Evolutionary conservation across 2,113 vertebrate species (phyloP).

Genomic region (Pelobates fuscus): DNA sequence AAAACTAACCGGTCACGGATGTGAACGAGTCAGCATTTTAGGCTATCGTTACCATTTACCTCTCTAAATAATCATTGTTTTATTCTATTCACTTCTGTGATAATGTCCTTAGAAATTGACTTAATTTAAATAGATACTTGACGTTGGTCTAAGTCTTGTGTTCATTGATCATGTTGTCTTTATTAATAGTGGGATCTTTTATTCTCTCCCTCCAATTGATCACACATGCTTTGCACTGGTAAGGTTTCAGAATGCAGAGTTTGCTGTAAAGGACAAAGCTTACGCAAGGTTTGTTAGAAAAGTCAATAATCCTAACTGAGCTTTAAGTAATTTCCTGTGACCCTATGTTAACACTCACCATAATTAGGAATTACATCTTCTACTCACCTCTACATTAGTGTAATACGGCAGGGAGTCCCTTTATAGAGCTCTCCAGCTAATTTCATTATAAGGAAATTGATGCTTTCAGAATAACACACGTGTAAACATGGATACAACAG

Average conservation of each 20-base stretch:
- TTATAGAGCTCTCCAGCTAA: slow-evolving; percentile 1
- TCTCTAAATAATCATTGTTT: too few relatives aligned
- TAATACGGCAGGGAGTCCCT: slow-evolving; percentile 19
- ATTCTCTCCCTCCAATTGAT: neutral
- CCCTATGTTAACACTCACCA: slow-evolving; percentile 32
- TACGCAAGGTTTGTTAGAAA: neutral
- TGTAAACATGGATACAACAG: neutral
- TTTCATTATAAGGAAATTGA: slow-evolving; percentile 28
- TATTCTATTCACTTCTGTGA: too few relatives aligned
- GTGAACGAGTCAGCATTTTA: too few relatives aligned
- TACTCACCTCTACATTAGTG: slow-evolving; percentile 25
- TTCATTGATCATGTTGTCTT: slow-evolving; percentile 12
- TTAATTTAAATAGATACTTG: too few relatives aligned
- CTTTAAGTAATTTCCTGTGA: slow-evolving; percentile 19
- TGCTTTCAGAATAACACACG: neutral
- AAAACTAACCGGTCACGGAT: too few relatives aligned
- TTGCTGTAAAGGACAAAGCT: slow-evolving; percentile 5
- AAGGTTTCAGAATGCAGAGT: neutral
- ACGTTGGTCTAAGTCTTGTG: too few relatives aligned
- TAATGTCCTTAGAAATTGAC: too few relatives aligned
- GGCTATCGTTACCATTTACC: too few relatives aligned
- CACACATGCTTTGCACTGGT: neutral
- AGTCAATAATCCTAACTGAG: slow-evolving; percentile 26
- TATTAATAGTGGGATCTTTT: neutral
- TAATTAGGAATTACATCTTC: slow-evolving; percentile 35